Evolutionary conservation across 1,140 invertebrate species (phyloP), one percentile per base, ranked within the genome.

Genomic region (Anastatus disparis): DNA sequence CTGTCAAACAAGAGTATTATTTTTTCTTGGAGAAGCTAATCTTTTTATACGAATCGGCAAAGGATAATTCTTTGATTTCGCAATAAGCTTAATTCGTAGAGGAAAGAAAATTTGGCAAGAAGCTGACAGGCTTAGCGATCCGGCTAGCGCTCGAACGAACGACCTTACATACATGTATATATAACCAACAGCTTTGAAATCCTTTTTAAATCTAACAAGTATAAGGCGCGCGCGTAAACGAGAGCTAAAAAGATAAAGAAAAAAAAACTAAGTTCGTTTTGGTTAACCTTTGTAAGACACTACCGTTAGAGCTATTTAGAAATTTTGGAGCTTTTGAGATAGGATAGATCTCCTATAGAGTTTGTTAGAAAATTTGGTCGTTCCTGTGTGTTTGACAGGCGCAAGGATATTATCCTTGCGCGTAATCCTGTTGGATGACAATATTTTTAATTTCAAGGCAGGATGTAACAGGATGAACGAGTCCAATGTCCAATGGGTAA

Each of bases 391-490:
- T 82, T 83, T 81, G 80, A 82, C 78, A 82, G 75, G 62, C 63
- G 58, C 59, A 27, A 63, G 76, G 78, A 78, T 79, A 81, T 79
- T 82, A 84, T 82, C 79, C 75, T 26, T 17, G 53, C 56, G 72
- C 75, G 77, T 82, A 81, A 84, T 81, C 78, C 72, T 42, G 22
- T 71, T 61, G 78, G 78, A 83, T 80, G 80, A 82, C 80, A 85
- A 85, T 84, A 84, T 83, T 84, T 83, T 85, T 84, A 81, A 83
- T 85, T 83, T 22, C 76, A 73, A 59, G 74, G 55, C 78, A 77
- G 79, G 74, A 82, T 81, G 81, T 83, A 85, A 83, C 79, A 82
- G 79, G 80, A 85, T 85, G 76, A 84, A 74, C 73, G 70, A 62
- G 75, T 75, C 64, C 71, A n/a, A n/a, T n/a, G n/a, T n/a, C n/a